Conservation (phyloP, 1,140 invertebrate genomes). For the Achatina immaculata region DNA sequence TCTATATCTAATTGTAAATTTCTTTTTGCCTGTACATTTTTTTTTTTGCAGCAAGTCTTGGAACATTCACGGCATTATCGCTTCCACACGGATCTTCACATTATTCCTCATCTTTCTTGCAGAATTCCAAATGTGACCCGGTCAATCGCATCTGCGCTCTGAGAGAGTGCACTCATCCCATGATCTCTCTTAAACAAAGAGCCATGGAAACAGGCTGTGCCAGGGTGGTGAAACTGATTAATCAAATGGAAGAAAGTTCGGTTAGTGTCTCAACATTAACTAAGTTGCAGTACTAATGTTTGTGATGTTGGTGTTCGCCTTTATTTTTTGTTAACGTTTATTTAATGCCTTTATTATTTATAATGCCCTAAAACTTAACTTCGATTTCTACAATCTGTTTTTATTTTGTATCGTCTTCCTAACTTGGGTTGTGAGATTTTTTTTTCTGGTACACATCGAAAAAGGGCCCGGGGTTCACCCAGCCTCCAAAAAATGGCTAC, state of each 20-base stretch:
- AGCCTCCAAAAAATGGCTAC: no score
- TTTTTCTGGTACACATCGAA: no score
- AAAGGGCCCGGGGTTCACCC: no score
- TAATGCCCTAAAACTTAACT: no score
- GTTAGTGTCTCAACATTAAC: background rate
- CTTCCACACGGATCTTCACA: background rate
- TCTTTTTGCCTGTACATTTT: background rate
- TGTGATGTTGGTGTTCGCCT: no score
- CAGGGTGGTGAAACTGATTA: constrained; percentile 13
- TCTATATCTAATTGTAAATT: background rate
- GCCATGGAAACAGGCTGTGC: background rate
- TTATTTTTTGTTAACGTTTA: no score
- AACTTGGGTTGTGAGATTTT: no score
- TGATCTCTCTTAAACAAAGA: constrained; percentile 8
- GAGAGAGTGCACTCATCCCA: background rate
- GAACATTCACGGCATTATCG: background rate
- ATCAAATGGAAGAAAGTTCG: background rate
- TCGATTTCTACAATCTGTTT: no score
- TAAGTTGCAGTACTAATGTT: no score
- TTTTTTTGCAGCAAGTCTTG: background rate
- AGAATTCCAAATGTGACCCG: constrained; percentile 7
- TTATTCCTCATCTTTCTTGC: background rate
- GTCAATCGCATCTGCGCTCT: background rate
- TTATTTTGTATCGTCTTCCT: no score
- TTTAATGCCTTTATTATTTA: no score